Base-by-base conservation (phyloP, 1,140 invertebrate genomes). In the Anastatus disparis region DNA sequence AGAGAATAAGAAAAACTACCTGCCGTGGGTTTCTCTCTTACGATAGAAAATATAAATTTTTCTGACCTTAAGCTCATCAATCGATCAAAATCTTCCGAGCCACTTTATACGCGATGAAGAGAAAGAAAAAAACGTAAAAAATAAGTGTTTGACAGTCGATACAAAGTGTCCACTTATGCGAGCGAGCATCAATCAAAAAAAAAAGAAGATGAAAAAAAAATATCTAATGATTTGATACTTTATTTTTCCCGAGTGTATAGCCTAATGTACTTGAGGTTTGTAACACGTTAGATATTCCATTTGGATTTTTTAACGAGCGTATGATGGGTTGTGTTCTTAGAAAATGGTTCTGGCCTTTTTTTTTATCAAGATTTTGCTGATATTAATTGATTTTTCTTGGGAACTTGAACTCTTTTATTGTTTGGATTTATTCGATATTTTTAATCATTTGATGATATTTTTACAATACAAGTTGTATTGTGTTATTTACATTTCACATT, bases 141-240 rank as follows among this genome's bases (percentile, higher is more conserved):
- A 56, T 63, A 63, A 63, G 59, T 70, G 50, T 70, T 70, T 70
- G 68, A 70, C 68, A 70, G 59, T 55, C 38, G 58, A 70, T 63
- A 63, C 59, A 70, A 70, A 63, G 58, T 70, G 68, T 70, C 58
- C 68, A 70, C 68, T 70, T 70, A 56, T 20, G 38, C 29, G 42
- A 44, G n/a, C 26, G 55, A 3, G 42, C 69, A 70, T 64, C 61
- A 27, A 70, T 70, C 61, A 70, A 31, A 53, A 59, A 29, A 66
- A n/a, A n/a, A n/a, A n/a, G n/a, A n/a, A n/a, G n/a, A n/a, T n/a
- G n/a, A n/a, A n/a, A n/a, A n/a, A n/a, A n/a, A n/a, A n/a, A n/a
- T n/a, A n/a, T n/a, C n/a, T n/a, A n/a, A n/a, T n/a, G n/a, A n/a
- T n/a, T n/a, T 40, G 3, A 65, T 42, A 22, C 9, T 15, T 2